Base-by-base conservation (phyloP, 2,888 invertebrate species). In the Cactoblastis cactorum region DNA sequence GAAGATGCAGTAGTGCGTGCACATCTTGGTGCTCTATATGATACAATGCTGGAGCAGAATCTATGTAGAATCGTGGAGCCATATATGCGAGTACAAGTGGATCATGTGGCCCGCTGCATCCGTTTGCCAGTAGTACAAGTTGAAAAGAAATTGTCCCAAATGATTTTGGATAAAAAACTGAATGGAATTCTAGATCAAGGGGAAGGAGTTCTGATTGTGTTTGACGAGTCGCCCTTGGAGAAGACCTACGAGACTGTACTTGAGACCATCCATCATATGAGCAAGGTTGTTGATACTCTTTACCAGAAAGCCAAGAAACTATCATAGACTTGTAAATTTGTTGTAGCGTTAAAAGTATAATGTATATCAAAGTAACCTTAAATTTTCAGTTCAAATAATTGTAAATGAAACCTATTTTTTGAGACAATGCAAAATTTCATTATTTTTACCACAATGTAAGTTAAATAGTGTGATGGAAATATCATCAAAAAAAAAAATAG, bases 251-350 rank as follows among this genome's bases (percentile, higher is more conserved):
- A 98, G 91, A 96, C 97, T 73, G 97, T 98, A 52, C 91, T 99
- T 77, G 98, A 98, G 82, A 98, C 98, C 56, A 97, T 99, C 82
- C 98, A 98, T 80, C 98, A 96, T 85, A 98, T 99, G 98, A 98
- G 98, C 71, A 98, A 98, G 92, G 99, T 99, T 73, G 98, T 99
- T 67, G 99, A 99, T 88, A 97, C 98, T 49, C 93, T 99, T 67
- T 99, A 99, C 91, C 97, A 98, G 92, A 98, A 98, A 91, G 98
- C 99, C 62, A 98, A 99, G 91, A 98, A 98, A 90, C 93, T 99
- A 62, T 97, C 97, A 89, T 98, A 89, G 89, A 76, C 77, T 66
- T 79, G 73, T 83, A 80, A 80, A 81, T 78, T 77, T 84, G 81
- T 86, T 86, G 81, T 87, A 87, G 83, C 74, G 69, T 77, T 85